Base-by-base conservation (phyloP, 2,113 vertebrate species). In the Aptenodytes patagonicus region DNA sequence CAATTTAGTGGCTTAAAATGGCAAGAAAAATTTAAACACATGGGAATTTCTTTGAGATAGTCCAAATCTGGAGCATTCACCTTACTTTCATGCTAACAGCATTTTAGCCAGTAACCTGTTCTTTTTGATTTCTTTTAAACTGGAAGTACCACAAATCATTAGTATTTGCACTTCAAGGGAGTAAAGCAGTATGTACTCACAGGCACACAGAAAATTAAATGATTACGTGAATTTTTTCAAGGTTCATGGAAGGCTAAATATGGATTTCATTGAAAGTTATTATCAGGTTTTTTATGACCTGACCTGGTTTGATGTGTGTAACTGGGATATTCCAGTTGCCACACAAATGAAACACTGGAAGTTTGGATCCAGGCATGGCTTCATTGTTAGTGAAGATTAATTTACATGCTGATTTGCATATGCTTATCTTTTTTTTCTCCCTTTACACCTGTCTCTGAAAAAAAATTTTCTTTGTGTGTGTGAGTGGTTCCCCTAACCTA, bases 361-460 rank as follows among this genome's bases (percentile, higher is more conserved):
- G 18, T 95, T 86, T 72, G 44, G 51, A 88, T 79, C 83, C 79
- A 95, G 62, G 58, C 72, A 89, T 91, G 65, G 34, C 62, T 94
- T 93, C 60, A 52, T 4, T 76, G 31, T 87, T 92, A 95, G 73
- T 84, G 93, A 97, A 95, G 89, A 93, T 78, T 96, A 36, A 95
- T 97, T 97, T 96, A 92, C 64, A 79, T 91, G 26, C 32, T 75
- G 42, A 97, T 96, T 97, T 97, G 81, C 89, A 96, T 91, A 78
- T 36, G 58, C 51, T 89, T 86, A 64, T 28, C 11, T 51, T 60
- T 64, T 54, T 55, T 42, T 17, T 31, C 44, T 54, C 47, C 49
- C 71, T 65, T 89, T 83, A 72, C 19, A 87, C 31, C 77, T 92
- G 57, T 83, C 36, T 97, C 92, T 96, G 90, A 95, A 96, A 96